Evolutionary conservation across 1,140 invertebrate species (phyloP).

Genomic region (Panulirus ornatus): DNA sequence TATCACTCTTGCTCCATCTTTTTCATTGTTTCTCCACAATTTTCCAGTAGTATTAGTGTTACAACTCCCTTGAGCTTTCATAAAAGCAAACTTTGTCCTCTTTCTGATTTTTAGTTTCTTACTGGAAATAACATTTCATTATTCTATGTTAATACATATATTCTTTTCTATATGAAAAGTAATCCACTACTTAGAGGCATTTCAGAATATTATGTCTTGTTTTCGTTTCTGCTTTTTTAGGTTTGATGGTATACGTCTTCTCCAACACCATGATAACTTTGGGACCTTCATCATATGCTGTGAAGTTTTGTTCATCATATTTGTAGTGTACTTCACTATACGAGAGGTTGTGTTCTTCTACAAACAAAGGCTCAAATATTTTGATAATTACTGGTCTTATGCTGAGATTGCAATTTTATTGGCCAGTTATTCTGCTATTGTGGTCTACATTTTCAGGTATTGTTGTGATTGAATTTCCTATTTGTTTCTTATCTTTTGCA

Average conservation of each 20-base stretch:
- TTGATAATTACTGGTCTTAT: slow-evolving; percentile 79
- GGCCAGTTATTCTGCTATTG: slow-evolving; percentile 78
- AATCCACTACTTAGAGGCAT: background rate
- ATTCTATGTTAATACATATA: background rate
- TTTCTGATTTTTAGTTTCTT: too few relatives aligned
- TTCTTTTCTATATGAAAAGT: slow-evolving; percentile 34
- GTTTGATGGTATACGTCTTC: slow-evolving; percentile 76
- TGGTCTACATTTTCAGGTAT: slow-evolving; percentile 78
- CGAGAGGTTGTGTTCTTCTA: slow-evolving; percentile 77
- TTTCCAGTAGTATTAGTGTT: too few relatives aligned
- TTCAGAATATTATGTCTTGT: too few relatives aligned
- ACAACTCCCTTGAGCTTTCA: too few relatives aligned
- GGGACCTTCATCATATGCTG: slow-evolving; percentile 78
- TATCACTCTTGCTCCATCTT: too few relatives aligned
- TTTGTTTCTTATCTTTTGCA: too few relatives aligned
- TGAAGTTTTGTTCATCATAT: slow-evolving; percentile 78
- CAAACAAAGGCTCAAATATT: slow-evolving; percentile 76
- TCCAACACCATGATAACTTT: slow-evolving; percentile 78
- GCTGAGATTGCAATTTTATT: slow-evolving; percentile 79
- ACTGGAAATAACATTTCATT: too few relatives aligned
- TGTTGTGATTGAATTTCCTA: background rate
- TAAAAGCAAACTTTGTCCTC: too few relatives aligned
- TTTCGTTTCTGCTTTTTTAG: too few relatives aligned
- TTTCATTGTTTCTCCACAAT: too few relatives aligned
- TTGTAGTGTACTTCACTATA: slow-evolving; percentile 80